These are phyloP conservation scores for Megalops atlanticus DNA, from an alignment of 2,113 vertebrate species.

Conservation along the genomic window DNA sequence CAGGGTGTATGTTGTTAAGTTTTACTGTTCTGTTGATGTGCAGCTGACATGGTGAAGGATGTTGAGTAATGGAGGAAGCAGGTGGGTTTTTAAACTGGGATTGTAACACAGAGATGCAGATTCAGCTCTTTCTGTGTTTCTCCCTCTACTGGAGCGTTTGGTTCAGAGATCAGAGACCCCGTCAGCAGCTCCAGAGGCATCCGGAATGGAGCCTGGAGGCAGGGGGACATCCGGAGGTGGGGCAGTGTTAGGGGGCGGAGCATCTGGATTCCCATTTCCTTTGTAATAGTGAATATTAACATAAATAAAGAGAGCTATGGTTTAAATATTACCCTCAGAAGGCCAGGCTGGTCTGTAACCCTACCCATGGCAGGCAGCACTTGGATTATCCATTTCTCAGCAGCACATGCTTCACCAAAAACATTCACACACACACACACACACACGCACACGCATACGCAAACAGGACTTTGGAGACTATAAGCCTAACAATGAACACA, in stretches of 20 bases:
- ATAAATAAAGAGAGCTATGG: constrained; percentile 36
- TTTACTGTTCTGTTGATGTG: constrained; percentile 48
- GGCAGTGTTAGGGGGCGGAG: too few relatives aligned
- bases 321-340: constrained; percentile 34
- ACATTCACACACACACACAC: background rate
- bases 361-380: background rate
- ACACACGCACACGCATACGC: background rate
- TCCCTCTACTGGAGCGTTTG: background rate
- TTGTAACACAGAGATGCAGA: background rate
- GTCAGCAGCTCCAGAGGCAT: background rate
- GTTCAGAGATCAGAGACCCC: background rate
- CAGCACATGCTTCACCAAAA: background rate
- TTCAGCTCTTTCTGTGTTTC: background rate
- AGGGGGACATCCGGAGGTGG: background rate
- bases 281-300: constrained; percentile 42
- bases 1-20: background rate
- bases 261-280: too few relatives aligned
- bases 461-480: background rate
- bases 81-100: background rate
- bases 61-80: constrained; percentile 11
- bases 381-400: background rate
- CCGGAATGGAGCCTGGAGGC: too few relatives aligned
- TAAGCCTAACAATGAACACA: too few relatives aligned
- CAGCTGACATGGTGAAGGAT: constrained; percentile 41
- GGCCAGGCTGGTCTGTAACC: background rate